phyloP scores from a whole-genome alignment of 2,797 vertebrate species.

The Malurus leucopterus region DNA sequence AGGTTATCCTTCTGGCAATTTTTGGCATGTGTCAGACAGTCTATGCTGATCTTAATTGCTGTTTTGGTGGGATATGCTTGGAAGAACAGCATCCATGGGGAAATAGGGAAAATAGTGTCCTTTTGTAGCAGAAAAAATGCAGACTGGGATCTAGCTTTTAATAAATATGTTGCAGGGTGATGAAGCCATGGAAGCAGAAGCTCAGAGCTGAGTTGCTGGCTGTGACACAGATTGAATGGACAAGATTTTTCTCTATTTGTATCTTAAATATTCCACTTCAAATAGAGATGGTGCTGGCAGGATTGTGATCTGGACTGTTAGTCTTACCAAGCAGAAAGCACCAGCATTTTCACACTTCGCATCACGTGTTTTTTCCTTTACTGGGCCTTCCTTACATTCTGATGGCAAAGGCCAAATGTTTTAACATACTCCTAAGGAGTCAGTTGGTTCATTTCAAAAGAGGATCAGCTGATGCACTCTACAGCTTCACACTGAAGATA shows the following conservation, averaged over 20 bases:
- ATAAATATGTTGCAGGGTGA: background rate
- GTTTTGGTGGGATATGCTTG: background rate
- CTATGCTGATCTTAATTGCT: background rate
- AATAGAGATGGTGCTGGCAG: background rate
- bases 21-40: background rate
- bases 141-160: background rate
- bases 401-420: background rate
- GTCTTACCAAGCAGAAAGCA: background rate
- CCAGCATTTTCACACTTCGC: background rate
- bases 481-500: background rate
- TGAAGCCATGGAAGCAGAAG: background rate
- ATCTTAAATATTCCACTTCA: background rate
- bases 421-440: background rate
- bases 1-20: conserved; percentile 18
- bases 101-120: background rate
- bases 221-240: background rate
- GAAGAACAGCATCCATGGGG: background rate
- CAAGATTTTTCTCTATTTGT: background rate
- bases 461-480: fast-evolving
- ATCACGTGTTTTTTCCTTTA: background rate
- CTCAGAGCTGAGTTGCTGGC: background rate
- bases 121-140: background rate
- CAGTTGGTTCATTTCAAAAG: background rate
- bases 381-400: background rate
- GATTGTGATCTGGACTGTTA: background rate